Evolutionary conservation across 2,113 vertebrate genomes (phyloP).

Genomic region (Gallinago paraguaiae): DNA sequence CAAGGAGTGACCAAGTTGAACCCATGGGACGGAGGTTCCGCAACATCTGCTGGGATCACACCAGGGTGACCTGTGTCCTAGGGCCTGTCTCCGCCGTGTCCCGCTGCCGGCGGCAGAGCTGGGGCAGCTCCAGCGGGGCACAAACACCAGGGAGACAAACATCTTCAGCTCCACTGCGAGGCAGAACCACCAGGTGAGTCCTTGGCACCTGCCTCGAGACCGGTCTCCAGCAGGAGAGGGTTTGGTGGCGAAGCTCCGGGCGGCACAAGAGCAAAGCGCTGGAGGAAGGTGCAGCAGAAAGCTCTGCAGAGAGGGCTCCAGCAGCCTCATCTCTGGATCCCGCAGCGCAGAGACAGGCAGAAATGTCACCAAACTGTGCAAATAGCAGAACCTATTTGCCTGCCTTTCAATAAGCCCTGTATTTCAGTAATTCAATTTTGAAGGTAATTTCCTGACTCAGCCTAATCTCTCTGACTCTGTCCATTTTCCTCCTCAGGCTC

Average conservation of each 20-base stretch:
- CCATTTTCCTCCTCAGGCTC: neutral
- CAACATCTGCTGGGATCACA: neutral
- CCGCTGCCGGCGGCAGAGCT: neutral
- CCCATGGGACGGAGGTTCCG: neutral
- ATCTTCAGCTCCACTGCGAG: neutral
- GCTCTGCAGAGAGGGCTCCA: neutral
- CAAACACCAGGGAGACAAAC: neutral
- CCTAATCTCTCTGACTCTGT: neutral
- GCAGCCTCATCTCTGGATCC: neutral
- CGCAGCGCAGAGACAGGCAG: neutral
- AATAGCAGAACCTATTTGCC: slow-evolving; percentile 1
- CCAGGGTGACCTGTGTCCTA: neutral
- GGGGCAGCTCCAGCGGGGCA: neutral
- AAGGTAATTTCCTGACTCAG: slow-evolving; percentile 43
- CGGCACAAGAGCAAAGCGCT: neutral
- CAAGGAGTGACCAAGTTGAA: neutral
- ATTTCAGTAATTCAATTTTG: slow-evolving; percentile 37
- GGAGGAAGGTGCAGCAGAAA: neutral
- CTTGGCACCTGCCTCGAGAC: neutral
- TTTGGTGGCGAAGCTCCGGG: neutral
- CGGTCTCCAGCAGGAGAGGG: neutral
- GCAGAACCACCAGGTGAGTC: slow-evolving; percentile 3
- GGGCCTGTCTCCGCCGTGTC: neutral
- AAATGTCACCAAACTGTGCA: slow-evolving; percentile 28
- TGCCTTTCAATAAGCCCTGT: slow-evolving; percentile 15